Evolutionary conservation across 2,113 vertebrate genomes (phyloP).

Genomic region (Calonectris borealis): DNA sequence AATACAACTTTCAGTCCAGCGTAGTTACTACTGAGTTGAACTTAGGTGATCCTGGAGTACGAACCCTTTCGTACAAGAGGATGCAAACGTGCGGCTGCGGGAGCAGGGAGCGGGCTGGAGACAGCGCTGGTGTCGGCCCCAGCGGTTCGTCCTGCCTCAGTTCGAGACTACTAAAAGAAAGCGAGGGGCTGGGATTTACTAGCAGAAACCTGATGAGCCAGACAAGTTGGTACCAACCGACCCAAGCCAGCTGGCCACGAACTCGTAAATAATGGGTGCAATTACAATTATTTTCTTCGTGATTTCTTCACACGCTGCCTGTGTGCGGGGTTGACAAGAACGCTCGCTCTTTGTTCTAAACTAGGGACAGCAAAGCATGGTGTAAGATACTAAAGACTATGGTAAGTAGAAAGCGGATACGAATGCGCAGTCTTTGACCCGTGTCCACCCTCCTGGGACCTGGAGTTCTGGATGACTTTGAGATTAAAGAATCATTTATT

Average conservation of each 20-base stretch:
- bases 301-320: not conserved
- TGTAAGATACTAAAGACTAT: not conserved
- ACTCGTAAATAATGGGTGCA: not conserved
- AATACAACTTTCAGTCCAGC: accelerated
- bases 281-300: not conserved
- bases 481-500: not conserved
- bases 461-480: not conserved
- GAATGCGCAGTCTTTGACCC: not conserved
- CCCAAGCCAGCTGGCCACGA: not conserved
- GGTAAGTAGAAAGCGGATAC: not conserved
- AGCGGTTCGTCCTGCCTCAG: not conserved
- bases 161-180: not conserved
- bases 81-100: not conserved
- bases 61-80: not conserved
- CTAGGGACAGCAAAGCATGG: not conserved
- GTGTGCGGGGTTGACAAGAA: not conserved
- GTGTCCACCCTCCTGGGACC: not conserved
- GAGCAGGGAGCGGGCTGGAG: not conserved
- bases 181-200: not conserved
- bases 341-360: not conserved
- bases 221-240: not conserved
- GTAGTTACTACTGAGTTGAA: not conserved
- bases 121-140: not conserved
- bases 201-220: not conserved
- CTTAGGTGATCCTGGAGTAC: not conserved